Base-by-base conservation (phyloP, 2,888 invertebrate genomes). In the Oeneis ivallda region DNA sequence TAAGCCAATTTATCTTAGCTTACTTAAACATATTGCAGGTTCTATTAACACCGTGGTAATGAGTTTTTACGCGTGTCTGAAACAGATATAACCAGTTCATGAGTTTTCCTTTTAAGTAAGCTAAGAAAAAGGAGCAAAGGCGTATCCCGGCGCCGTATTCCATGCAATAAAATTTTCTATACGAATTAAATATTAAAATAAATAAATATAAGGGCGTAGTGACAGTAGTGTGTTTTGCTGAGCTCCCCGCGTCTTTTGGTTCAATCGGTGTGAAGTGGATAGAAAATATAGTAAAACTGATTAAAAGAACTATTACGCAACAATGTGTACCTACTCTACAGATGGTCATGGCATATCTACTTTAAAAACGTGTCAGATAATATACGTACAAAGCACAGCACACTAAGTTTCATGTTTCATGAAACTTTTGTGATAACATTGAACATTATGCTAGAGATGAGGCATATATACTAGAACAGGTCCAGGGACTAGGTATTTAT, bases 111-210 rank as follows among this genome's bases (percentile, higher is more conserved):
- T 47, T 17, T 17, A 17, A 17, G 47, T 47, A 47, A 17, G 47
- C 17, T 8, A 47, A 47, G 47, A 47, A 47, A 17, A 17, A 47
- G 15, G 15, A 8, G 17, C 15, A 45, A 65, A 45, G 34, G 57
- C 65, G 64, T 45, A 43, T 34, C 53, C 61, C 47, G 56, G 49
- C 58, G 54, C 53, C 64, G 70, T 58, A 54, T 64, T 68, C 68
- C 66, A 68, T 81, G 82, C 83, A 83, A 83, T 83, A 82, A 81
- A n/a, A 67, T 81, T 83, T 82, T 81, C 78, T 80, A 81, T 79
- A 78, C 75, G 75, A 77, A 70, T 70, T 71, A 70, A 68, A 62
- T 65, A 62, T 62, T 68, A 62, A 57, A 64, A 54, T 71, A 70
- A 65, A 68, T 68, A 57, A 32, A 65, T 67, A 37, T 54, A 64